These are phyloP conservation scores for Elegia similella DNA, from an alignment of 2,888 invertebrate species.

Conservation along the genomic window DNA sequence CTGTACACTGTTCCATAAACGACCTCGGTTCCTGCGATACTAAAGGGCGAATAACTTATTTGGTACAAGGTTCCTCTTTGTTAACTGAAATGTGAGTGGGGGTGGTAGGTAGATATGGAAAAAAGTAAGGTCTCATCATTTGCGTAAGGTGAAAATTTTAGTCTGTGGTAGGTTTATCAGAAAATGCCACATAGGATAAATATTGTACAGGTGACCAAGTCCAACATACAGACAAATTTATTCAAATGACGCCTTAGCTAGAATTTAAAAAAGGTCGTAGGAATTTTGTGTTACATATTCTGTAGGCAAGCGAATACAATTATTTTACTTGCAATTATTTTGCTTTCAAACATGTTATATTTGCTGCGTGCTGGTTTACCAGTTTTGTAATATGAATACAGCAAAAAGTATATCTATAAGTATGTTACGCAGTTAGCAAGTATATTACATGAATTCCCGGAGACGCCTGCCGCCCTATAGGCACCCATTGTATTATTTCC, in stretches of 20 bases:
- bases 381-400: background rate
- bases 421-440: background rate
- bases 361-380: background rate
- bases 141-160: too few species aligned
- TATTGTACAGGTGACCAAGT: too few species aligned
- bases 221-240: too few species aligned
- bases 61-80: slow-evolving; percentile 15
- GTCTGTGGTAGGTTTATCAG: too few species aligned
- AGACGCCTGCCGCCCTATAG: background rate
- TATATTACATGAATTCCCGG: background rate
- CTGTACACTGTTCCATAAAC: slow-evolving; percentile 53
- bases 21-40: slow-evolving; percentile 38
- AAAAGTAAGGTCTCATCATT: background rate
- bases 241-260: too few species aligned
- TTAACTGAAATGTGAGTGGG: background rate
- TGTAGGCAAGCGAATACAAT: too few species aligned
- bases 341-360: too few species aligned
- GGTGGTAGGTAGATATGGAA: background rate
- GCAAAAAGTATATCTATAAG: background rate
- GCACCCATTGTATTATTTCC: background rate
- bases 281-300: too few species aligned
- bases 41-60: slow-evolving; percentile 18
- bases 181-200: too few species aligned
- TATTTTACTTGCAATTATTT: too few species aligned
- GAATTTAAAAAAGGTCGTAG: too few species aligned